These are phyloP conservation scores for Leucoma salicis DNA, from an alignment of 2,888 invertebrate species.

Conservation along the genomic window DNA sequence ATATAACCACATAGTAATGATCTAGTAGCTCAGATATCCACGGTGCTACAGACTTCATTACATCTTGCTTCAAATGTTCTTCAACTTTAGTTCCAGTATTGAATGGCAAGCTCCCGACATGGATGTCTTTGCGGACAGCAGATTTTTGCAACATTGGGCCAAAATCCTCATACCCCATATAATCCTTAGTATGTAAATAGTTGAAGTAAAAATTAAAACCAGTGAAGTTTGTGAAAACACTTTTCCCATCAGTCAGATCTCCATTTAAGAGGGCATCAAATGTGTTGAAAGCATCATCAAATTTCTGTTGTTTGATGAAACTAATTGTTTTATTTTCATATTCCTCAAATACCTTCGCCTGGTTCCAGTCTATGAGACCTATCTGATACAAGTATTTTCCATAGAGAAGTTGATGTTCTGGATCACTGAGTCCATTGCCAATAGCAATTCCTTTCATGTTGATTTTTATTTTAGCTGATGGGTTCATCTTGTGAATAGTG, in stretches of 20 bases:
- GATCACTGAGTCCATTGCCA: constrained; percentile 91
- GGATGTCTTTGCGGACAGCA: constrained; percentile 87
- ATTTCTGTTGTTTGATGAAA: constrained; percentile 85
- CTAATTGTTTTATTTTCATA: constrained; percentile 82
- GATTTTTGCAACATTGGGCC: constrained; percentile 84
- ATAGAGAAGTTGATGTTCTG: constrained; percentile 88
- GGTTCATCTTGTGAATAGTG: constrained; percentile 86
- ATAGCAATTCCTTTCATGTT: constrained; percentile 88
- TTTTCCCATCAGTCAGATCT: constrained; percentile 81
- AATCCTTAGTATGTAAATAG: constrained; percentile 84
- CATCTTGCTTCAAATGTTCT: constrained; percentile 86
- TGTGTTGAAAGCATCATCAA: constrained; percentile 85
- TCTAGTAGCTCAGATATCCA: constrained; percentile 86
- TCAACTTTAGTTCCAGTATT: constrained; percentile 86
- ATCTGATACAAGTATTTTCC: constrained; percentile 90
- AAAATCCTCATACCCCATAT: constrained; percentile 75
- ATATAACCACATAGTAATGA: constrained; percentile 88
- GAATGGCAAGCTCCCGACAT: constrained; percentile 91
- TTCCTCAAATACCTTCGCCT: constrained; percentile 80
- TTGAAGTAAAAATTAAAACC: constrained; percentile 91
- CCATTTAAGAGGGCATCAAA: constrained; percentile 88
- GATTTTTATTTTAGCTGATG: constrained; percentile 84
- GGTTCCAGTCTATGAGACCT: constrained; percentile 86
- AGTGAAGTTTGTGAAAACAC: constrained; percentile 87
- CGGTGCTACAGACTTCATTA: constrained; percentile 90